A percentile compares a stretch with the other conserved stretches of the same genome.
These are phyloP conservation scores for Pseudotriccus pelzelni DNA, from an alignment of 2,797 vertebrate species.

Conservation along the genomic window DNA sequence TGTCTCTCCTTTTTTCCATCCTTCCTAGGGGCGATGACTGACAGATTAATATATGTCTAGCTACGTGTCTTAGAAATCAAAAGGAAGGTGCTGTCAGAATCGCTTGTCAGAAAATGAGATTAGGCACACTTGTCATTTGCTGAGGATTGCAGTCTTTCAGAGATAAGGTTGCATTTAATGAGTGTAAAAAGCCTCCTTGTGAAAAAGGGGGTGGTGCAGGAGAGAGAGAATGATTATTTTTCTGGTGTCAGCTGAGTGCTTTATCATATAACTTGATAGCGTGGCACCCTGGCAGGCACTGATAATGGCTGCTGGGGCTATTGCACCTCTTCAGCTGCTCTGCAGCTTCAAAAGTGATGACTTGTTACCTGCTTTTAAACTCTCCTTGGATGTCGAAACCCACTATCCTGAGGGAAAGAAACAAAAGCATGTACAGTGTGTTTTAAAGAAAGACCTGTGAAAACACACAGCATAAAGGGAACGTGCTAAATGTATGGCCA, in stretches of 20 bases:
- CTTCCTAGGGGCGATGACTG: constrained; percentile 86
- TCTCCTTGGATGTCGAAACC: constrained; percentile 67
- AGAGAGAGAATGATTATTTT: constrained; percentile 73
- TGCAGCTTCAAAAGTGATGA: constrained; percentile 64
- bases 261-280: constrained; percentile 72
- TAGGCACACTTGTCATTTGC: constrained; percentile 92
- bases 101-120: constrained; percentile 94
- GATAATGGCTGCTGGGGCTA: constrained; percentile 72
- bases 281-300: constrained; percentile 73
- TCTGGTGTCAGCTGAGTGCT: constrained; percentile 77
- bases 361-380: constrained; percentile 71
- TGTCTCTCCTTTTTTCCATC: constrained; percentile 72
- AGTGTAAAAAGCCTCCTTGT: constrained; percentile 84
- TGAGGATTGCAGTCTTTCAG: constrained; percentile 86
- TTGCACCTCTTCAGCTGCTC: constrained; percentile 52
- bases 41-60: constrained; percentile 98
- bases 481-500: constrained; percentile 53
- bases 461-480: constrained; percentile 57
- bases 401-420: constrained; percentile 63
- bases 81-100: constrained; percentile 94
- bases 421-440: constrained; percentile 44
- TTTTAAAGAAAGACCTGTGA: constrained; percentile 70
- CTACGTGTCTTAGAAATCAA: constrained; percentile 92
- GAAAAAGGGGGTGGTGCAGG: constrained; percentile 72
- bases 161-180: constrained; percentile 95